Evolutionary conservation across 2,888 invertebrate genomes (phyloP), one percentile per base, ranked within the genome.

Genomic region (Euzetes globulus): DNA sequence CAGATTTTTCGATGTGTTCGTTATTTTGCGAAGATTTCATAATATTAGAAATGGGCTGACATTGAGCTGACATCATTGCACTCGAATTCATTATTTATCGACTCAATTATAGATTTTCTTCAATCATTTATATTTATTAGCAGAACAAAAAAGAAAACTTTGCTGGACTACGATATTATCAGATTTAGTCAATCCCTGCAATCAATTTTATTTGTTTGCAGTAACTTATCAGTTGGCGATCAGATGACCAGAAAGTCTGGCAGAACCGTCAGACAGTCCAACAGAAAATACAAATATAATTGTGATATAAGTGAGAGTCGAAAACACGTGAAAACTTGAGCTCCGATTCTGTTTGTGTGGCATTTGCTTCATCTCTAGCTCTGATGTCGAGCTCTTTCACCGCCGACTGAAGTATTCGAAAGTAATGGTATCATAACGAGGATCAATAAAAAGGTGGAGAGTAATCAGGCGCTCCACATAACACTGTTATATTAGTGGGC

Each of bases 381-480:
- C 50, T 19, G 19, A 65, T 22, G 22, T 70, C 19, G 37, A 45
- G 3, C 22, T 41, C n/a, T 68, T 19, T 68, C 19, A 45, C 41
- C 25, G 22, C 13, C 45, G 22, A 47, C 17, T 15, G 37, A 70
- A 70, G 45, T 25, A 27, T 70, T 70, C 37, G 2, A 9, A 65
- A 41, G 37, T 13, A 65, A 22, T 65, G 65, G 65, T 65, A 65
- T 65, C 65, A 65, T 22, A 65, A 65, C n/a, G 65, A 37, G 41
- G 70, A 70, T 70, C 70, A 70, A 70, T 70, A 70, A 70, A 70
- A 25, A 70, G 70, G 70, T 15, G 70, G 70, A 47, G 47, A 70
- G 47, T 22, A 70, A 41, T 68, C 70, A 70, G 11, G 47, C 45
- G 45, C 25, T 70, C 47, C 27, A 27, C 15, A 27, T 27, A 19